Conservation (phyloP, 92 coral and sea anemone genomes). For the Paragorgia papillata region DNA sequence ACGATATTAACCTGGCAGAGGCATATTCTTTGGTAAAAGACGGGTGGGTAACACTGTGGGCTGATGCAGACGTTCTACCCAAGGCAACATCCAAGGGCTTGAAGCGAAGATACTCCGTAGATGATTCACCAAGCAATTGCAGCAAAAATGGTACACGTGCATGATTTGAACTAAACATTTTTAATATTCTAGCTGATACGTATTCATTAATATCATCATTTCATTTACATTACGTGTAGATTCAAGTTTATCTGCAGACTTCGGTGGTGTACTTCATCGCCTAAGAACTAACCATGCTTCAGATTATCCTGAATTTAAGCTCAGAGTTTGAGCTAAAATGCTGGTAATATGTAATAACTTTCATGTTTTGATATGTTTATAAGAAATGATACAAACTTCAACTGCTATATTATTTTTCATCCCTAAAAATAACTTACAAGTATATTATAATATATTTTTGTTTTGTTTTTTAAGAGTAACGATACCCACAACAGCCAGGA, state of each 20-base stretch:
- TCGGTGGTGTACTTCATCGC: neutral
- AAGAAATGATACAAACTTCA: neutral
- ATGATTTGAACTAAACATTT: neutral
- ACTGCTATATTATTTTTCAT: neutral
- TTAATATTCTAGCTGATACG: too few relatives aligned
- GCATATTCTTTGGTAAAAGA: constrained; percentile 15
- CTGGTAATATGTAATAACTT: neutral
- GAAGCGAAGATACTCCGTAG: too few relatives aligned
- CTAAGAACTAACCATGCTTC: neutral
- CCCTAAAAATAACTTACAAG: neutral
- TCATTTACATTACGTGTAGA: too few relatives aligned
- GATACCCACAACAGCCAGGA: constrained; percentile 12
- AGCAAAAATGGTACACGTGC: neutral
- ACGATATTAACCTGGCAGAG: neutral
- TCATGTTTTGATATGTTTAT: neutral
- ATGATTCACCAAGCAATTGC: too few relatives aligned
- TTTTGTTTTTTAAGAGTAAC: neutral
- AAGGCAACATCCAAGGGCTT: too few relatives aligned
- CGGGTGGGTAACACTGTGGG: constrained; percentile 28
- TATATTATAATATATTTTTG: neutral
- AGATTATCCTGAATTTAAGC: constrained; percentile 13
- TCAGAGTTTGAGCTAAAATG: constrained; percentile 31
- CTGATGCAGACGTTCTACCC: neutral
- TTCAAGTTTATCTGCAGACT: neutral
- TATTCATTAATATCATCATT: too few relatives aligned